Evolutionary conservation across 2,113 vertebrate species (phyloP), one percentile per base, ranked within the genome.

Genomic region (Craseonycteris thonglongyai): DNA sequence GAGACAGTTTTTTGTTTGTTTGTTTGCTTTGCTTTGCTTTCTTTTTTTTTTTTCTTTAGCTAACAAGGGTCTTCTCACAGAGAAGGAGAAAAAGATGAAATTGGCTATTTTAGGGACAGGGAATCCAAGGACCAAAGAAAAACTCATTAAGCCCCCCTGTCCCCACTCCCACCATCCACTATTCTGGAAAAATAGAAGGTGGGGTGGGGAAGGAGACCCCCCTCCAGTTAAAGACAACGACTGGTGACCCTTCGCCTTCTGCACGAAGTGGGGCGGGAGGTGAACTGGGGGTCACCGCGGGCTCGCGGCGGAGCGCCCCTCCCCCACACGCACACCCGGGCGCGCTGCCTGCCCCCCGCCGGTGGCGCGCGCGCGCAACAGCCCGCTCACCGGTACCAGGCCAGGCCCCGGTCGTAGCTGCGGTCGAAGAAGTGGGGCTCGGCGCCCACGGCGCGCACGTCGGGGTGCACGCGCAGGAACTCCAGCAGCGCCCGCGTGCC

Each of bases 401-500:
- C 98, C 72, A 99, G 98, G 30, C 99, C 99, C 89, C 98, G 99
- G 90, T 99, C 97, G 95, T 99, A 99, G 98, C 99, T 99, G 93
- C 99, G 98, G 96, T 99, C 99, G 94, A 99, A 99, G 98, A 99
- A 99, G 97, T 99, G 99, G 82, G 99, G 99, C 97, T 99, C 99
- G 0, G 99, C 99, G 88, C 99, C 99, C 97, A 98, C 99, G 2
- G 99, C 99, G 54, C 99, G 97, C 97, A 99, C 98, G 97, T 99
- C 99, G 0, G 99, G 99, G 95, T 99, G 99, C 82, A 99, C 98
- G 72, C 99, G 98, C 97, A 99, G 98, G 69, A 99, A 99, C 98
- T 99, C 99, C 75, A 99, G 98, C 97, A 99, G 98, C 38, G 99
- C 99, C 38, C 99, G 98, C 42, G 99, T 99, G 56, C 99, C 99